phyloP scores from a whole-genome alignment of 2,888 invertebrate species.

The Crematogaster levior region DNA sequence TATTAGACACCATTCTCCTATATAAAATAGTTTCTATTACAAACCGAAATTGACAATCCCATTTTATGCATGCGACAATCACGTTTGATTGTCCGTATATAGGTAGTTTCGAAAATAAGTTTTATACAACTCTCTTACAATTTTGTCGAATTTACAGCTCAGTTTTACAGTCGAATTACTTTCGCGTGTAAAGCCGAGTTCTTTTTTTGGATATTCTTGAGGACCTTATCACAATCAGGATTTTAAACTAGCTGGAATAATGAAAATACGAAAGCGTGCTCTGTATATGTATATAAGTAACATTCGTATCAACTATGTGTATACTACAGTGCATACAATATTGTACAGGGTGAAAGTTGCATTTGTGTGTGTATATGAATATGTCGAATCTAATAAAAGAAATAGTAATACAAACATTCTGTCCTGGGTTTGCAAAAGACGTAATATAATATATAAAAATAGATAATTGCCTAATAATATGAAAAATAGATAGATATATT shows the following conservation, averaged over 20 bases:
- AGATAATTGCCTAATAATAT: background rate
- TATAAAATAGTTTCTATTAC: conserved; percentile 26
- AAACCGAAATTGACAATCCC: conserved; percentile 9
- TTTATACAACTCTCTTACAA: conserved; percentile 29
- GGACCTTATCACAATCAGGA: conserved; percentile 23
- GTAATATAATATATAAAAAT: conserved; percentile 12
- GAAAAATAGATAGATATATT: conserved; percentile 11
- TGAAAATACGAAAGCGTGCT: conserved; percentile 23
- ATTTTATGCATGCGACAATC: background rate
- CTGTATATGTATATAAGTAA: conserved; percentile 38
- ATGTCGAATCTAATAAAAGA: conserved; percentile 55
- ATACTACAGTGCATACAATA: conserved; percentile 48
- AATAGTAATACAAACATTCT: conserved; percentile 37
- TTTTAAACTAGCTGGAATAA: conserved; percentile 30
- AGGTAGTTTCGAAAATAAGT: conserved; percentile 9
- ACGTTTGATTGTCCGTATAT: background rate
- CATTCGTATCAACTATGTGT: conserved; percentile 39
- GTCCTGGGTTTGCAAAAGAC: background rate
- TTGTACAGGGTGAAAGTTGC: conserved; percentile 58
- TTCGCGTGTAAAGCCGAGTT: conserved; percentile 1
- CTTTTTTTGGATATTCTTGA: conserved; percentile 16
- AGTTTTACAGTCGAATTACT: conserved; percentile 1
- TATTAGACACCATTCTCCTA: conserved; percentile 37
- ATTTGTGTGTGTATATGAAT: conserved; percentile 66
- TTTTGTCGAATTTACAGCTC: no score